These are phyloP conservation scores for Intellagama lesueurii DNA, from an alignment of 2,797 vertebrate species.

Conservation along the genomic window DNA sequence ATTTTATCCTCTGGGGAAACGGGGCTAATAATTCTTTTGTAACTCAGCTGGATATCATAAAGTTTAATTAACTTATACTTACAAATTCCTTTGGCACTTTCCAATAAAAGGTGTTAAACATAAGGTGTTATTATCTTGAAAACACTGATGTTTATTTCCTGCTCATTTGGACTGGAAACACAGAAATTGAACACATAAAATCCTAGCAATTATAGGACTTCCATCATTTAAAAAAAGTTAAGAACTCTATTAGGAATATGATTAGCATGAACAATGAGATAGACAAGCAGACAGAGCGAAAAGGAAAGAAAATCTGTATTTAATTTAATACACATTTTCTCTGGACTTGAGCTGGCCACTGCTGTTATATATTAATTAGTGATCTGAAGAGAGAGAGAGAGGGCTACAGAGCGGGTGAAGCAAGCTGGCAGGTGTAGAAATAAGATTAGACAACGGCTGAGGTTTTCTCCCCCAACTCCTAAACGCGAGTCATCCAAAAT, in stretches of 20 bases:
- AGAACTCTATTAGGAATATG: slow-evolving; percentile 62
- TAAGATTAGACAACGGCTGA: slow-evolving; percentile 68
- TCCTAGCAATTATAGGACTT: slow-evolving; percentile 28
- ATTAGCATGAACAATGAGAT: slow-evolving; percentile 69
- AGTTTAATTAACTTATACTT: slow-evolving; percentile 42
- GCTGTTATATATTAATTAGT: slow-evolving; percentile 68
- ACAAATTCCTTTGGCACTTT: slow-evolving; percentile 31
- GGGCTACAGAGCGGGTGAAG: slow-evolving; percentile 45
- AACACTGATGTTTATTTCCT: slow-evolving; percentile 65
- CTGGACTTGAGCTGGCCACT: slow-evolving; percentile 49
- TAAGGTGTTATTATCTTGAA: slow-evolving; percentile 37
- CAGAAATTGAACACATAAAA: slow-evolving; percentile 55
- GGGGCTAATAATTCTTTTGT: slow-evolving; percentile 66
- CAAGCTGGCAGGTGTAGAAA: slow-evolving; percentile 73
- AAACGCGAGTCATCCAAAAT: slow-evolving; percentile 46
- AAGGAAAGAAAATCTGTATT: slow-evolving; percentile 47
- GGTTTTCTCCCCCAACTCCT: slow-evolving; percentile 39
- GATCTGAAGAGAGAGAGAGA: slow-evolving; percentile 47
- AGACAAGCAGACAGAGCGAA: slow-evolving; percentile 19
- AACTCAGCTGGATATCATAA: slow-evolving; percentile 29
- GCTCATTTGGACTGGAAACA: slow-evolving; percentile 62
- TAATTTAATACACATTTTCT: slow-evolving; percentile 56
- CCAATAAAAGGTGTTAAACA: slow-evolving; percentile 37
- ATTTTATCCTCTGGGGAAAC: slow-evolving; percentile 50
- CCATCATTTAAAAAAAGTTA: slow-evolving; percentile 53